Evolutionary conservation across 2,888 invertebrate genomes (phyloP), one percentile per base, ranked within the genome.

Genomic region (Caprella mutica): DNA sequence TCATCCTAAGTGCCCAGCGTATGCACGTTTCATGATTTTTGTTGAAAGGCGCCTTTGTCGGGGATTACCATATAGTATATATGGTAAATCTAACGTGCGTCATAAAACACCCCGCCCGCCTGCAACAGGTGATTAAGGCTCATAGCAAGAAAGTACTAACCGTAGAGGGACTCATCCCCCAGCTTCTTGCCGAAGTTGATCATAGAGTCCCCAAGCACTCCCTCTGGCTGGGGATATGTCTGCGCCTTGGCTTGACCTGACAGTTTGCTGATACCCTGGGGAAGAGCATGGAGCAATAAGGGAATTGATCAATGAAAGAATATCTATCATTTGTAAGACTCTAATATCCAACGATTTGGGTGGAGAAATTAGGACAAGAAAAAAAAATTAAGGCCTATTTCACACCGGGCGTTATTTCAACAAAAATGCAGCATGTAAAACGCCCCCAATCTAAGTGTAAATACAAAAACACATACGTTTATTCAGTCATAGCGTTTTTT

Each of bases 201-300:
- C 94, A 98, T 96, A 70, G 92, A 89, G 72, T 98, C 98, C 1
- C 94, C 96, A 33, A 98, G 80, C 39, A 88, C 86, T 52, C 97
- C 97, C 75, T 98, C 98, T 0, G 98, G 96, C 74, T 98, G 98
- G 51, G 97, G 97, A 75, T 99, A 99, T 43, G 94, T 90, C 71
- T 90, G 87, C 66, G 89, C 90, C 77, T 94, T 96, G 38, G 93
- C 90, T 74, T 93, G 93, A 14, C 96, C 94, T 70, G 93, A 86
- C 66, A 98, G 79, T 77, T 97, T 98, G 69, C 93, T 93, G 69
- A 97, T 90, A 61, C 90, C 66, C n/a, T n/a, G n/a, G n/a, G n/a
- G n/a, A n/a, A n/a, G n/a, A 33, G 50, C 50, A n/a, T 26, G 14
- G 2, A 21, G 12, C 5, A 2, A 19, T 8, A 14, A 2, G 40